Evolutionary conservation across 2,113 vertebrate genomes (phyloP).

Genomic region (Taxidea taxus): DNA sequence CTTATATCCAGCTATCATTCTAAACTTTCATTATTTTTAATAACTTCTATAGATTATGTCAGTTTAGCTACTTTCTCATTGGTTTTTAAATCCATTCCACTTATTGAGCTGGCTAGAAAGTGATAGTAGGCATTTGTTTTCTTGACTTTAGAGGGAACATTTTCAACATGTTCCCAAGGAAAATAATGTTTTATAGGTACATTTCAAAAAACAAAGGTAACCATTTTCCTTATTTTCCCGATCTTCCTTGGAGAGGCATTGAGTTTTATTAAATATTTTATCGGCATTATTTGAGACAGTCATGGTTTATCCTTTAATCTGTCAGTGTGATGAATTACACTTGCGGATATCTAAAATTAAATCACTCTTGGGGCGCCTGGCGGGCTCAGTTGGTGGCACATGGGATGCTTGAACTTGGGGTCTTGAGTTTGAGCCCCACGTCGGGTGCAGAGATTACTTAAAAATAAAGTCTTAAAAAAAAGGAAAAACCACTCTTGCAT

Average conservation of each 20-base stretch:
- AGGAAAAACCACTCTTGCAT: neutral
- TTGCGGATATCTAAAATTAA: neutral
- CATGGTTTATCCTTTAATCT: neutral
- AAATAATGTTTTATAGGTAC: neutral
- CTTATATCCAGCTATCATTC: neutral
- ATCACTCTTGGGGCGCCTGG: neutral
- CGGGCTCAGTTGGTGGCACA: neutral
- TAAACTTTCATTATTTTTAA: neutral
- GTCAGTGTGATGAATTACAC: neutral
- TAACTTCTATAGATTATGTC: neutral
- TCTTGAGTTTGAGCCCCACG: neutral
- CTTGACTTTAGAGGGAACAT: neutral
- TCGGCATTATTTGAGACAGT: neutral
- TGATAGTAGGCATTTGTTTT: neutral
- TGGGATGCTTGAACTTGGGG: neutral
- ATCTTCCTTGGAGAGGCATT: neutral
- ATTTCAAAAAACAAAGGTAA: neutral
- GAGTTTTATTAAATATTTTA: neutral
- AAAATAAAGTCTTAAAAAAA: neutral
- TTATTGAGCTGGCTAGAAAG: neutral
- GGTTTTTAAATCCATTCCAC: neutral
- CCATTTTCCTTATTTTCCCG: neutral
- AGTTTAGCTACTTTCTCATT: neutral
- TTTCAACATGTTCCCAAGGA: neutral
- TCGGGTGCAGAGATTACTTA: neutral